Evolutionary conservation across 2,888 invertebrate species (phyloP), one percentile per base, ranked within the genome.

Genomic region (Acanthopleura granulata): DNA sequence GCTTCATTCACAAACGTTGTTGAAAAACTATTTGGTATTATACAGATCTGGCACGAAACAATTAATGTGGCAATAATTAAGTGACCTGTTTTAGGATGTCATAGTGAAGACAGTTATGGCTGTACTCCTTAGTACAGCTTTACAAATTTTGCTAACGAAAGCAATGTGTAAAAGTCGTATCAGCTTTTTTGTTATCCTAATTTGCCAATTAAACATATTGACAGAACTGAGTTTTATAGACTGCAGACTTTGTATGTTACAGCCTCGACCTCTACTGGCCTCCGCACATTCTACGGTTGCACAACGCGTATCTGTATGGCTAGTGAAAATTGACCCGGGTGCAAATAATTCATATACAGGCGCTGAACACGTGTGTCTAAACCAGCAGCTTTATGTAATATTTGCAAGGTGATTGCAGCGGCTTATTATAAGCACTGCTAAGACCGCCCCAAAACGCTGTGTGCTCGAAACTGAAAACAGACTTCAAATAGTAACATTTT

Each of bases 171-270:
- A 12, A 57, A n/a, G n/a, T 22, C 57, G 22, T 57, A 57, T 57
- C 57, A 57, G 57, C 57, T 12, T 57, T n/a, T 40, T n/a, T n/a
- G 4, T 22, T 22, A n/a, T 57, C 22, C 57, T 57, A n/a, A 57
- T 57, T 57, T 57, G 57, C 22, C 57, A 57, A 57, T 57, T 57
- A 57, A 57, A 57, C 57, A 57, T 57, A 12, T 57, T 57, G 18
- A 57, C 57, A 22, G 57, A 18, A 57, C 12, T 22, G 57, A 57
- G 14, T 22, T 57, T 12, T 22, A 18, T 57, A 1, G 57, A 1
- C 18, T 57, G 57, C 3, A 12, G 22, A n/a, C n/a, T n/a, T n/a
- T n/a, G n/a, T n/a, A n/a, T n/a, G n/a, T n/a, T n/a, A n/a, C n/a
- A n/a, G n/a, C n/a, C n/a, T n/a, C 40, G 40, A 40, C 40, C 40